Evolutionary conservation across 2,797 vertebrate genomes (phyloP), one percentile per base, ranked within the genome.

Genomic region (Rhinichthys osculus): DNA sequence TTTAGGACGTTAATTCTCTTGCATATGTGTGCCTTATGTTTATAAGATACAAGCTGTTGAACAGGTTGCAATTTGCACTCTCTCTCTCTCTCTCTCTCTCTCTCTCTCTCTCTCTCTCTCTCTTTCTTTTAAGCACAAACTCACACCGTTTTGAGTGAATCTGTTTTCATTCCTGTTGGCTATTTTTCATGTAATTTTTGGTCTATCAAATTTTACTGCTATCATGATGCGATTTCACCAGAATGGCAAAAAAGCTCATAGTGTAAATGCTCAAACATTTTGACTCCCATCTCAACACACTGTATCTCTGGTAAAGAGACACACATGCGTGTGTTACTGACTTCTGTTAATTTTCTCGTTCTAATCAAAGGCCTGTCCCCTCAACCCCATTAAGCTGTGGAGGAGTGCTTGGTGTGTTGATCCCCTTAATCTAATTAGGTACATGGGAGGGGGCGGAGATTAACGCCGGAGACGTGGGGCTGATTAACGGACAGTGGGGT

Each of bases 1-100:
- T 95, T 96, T 95, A 94, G 88, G 92, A 94, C 91, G 94, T 94
- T 95, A 94, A 93, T 95, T 93, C 94, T 92, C 91, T 93, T 96
- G 94, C 93, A 95, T 95, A 93, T 95, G 94, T 92, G 92, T 94
- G 90, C 90, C 47, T 86, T 88, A 88, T 89, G 88, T 83, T 84
- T 72, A 52, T 67, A 76, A 79, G 52, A 87, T 85, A 81, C 74
- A 74, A 71, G 47, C 72, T 62, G 79, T 78, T 52, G 57, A 81
- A 47, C 78, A 85, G 67, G 62, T 73, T 88, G 80, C 79, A 66
- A 66, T 69, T 69, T 82, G 74, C 90, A 87, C 38, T 38, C 38
- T 38, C 38, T 38, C 38, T 38, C 38, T 71, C 64, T 47, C 57
- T 17, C 77, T 21, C 33, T 40, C 30, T 74, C 71, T 54, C 19